phyloP scores from a whole-genome alignment of 1,140 invertebrate species.

The Belonocnema kinseyi region DNA sequence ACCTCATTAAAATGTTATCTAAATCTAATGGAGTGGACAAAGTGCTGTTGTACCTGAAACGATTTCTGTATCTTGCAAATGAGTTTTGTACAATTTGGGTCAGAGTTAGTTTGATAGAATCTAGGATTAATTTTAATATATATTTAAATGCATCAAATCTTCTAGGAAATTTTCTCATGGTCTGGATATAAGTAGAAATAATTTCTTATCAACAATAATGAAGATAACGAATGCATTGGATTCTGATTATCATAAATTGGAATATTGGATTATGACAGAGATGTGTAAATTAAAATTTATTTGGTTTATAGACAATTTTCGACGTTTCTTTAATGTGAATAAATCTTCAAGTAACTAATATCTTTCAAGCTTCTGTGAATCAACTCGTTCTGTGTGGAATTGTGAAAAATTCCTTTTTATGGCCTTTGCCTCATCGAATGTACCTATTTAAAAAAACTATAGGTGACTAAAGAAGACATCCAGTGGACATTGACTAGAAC shows the following conservation, averaged over 20 bases:
- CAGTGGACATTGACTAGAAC: background rate
- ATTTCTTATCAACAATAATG: no score
- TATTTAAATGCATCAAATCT: background rate
- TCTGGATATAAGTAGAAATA: no score
- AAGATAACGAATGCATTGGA: no score
- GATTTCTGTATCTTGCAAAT: background rate
- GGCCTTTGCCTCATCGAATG: background rate
- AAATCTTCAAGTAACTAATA: no score
- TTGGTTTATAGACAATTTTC: no score
- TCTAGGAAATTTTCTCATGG: no score
- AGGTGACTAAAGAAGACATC: background rate
- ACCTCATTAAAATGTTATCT: background rate
- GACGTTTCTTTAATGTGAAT: no score
- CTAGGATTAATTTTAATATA: background rate
- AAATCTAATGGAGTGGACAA: background rate
- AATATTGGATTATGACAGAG: background rate
- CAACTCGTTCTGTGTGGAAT: background rate
- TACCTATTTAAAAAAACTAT: background rate
- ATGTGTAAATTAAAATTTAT: no score
- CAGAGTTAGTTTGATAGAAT: background rate
- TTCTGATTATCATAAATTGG: background rate
- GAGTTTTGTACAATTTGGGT: background rate
- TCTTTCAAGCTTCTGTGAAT: background rate
- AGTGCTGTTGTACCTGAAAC: constrained; percentile 27
- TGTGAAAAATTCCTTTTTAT: background rate